Percentiles rank a stretch among this genome's conserved stretches.
Evolutionary conservation across 2,113 vertebrate species (phyloP).

Genomic region (Takifugu flavidus): DNA sequence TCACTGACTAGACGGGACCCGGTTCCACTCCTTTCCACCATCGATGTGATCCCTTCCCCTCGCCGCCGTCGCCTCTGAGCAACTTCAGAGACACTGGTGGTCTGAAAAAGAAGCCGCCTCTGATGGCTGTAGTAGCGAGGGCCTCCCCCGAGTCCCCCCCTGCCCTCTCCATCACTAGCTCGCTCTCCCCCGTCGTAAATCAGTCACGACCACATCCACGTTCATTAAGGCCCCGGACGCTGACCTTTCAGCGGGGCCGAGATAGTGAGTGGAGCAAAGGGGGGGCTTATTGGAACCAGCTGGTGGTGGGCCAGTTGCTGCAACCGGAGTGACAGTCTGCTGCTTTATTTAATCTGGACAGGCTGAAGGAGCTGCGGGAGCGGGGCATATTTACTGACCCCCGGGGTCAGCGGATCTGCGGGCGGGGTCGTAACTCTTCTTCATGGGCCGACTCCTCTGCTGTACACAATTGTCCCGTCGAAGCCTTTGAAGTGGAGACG

Average conservation of each 20-base stretch:
- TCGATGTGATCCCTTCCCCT: slow-evolving; percentile 1
- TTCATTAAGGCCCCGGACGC: slow-evolving; percentile 26
- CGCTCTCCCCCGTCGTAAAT: slow-evolving; percentile 47
- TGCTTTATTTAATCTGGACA: slow-evolving; percentile 68
- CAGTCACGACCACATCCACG: slow-evolving; percentile 40
- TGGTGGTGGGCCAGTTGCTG: slow-evolving; percentile 54
- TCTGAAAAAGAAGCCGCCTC: slow-evolving; percentile 40
- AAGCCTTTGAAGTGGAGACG: slow-evolving; percentile 67
- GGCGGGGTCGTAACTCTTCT: slow-evolving; percentile 62
- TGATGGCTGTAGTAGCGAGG: slow-evolving; percentile 37
- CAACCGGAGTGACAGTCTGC: slow-evolving; percentile 54
- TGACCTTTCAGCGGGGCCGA: slow-evolving; percentile 50
- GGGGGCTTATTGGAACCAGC: slow-evolving; percentile 75
- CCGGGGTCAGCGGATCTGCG: slow-evolving; percentile 51
- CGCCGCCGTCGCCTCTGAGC: background rate
- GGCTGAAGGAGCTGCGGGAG: slow-evolving; percentile 43
- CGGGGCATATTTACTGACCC: slow-evolving; percentile 55
- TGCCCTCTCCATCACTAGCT: slow-evolving; percentile 28
- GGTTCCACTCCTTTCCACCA: slow-evolving; percentile 4
- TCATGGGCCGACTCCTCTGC: slow-evolving; percentile 60
- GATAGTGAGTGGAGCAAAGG: slow-evolving; percentile 47
- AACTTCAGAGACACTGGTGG: slow-evolving; percentile 2
- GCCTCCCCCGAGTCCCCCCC: slow-evolving; percentile 7
- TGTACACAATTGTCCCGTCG: slow-evolving; percentile 56
- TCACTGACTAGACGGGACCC: no score